Evolutionary conservation across 1,140 invertebrate genomes (phyloP).

Genomic region (Drosophila kikkawai): DNA sequence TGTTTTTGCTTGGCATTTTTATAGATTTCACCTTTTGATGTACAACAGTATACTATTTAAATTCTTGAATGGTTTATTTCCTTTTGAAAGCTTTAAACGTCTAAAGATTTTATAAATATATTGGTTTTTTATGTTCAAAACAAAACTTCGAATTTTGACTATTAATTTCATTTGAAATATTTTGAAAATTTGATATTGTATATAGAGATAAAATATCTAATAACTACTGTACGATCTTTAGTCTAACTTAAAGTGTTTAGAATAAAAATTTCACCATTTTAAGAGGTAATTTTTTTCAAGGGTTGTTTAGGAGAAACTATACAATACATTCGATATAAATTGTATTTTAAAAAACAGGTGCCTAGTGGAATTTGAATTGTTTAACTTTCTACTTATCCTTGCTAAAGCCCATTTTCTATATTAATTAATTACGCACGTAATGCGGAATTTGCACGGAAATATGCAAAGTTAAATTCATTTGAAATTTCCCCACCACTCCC

Average conservation of each 20-base stretch:
- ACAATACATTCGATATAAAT: background rate
- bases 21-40: too few species aligned
- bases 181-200: too few species aligned
- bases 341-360: background rate
- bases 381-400: background rate
- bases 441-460: slow-evolving; percentile 14
- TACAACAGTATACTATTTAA: too few species aligned
- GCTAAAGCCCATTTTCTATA: too few species aligned
- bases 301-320: background rate
- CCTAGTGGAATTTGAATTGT: background rate
- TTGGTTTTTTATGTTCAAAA: too few species aligned
- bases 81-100: too few species aligned
- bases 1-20: too few species aligned
- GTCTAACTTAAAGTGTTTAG: background rate
- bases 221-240: background rate
- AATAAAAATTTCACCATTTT: background rate
- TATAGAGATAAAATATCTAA: background rate
- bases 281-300: background rate
- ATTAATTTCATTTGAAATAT: too few species aligned
- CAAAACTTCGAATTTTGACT: too few species aligned
- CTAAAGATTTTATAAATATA: too few species aligned
- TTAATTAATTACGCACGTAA: background rate
- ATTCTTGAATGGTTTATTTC: too few species aligned
- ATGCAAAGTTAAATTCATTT: slow-evolving; percentile 25
- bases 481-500: slow-evolving; percentile 8